These are phyloP conservation scores for Romanomermis culicivorax DNA, from an alignment of 2,888 invertebrate genomes.

Conservation along the genomic window DNA sequence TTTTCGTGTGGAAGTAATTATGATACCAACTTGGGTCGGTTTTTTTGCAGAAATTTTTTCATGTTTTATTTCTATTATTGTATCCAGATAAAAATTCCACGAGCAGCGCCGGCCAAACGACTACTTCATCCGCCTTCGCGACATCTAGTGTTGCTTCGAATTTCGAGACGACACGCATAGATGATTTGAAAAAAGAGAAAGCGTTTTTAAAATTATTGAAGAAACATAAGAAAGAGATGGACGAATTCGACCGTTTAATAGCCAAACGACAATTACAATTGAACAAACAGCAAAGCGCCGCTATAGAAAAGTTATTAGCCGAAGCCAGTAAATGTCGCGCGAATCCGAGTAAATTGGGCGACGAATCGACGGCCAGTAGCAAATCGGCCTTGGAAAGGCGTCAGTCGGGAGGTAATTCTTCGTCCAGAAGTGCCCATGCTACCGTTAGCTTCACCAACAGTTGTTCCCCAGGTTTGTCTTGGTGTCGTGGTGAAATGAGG, in stretches of 20 bases:
- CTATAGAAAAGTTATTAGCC: constrained; percentile 21
- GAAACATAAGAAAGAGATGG: constrained; percentile 86
- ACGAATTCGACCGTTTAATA: constrained; percentile 42
- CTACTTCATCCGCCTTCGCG: too few relatives aligned
- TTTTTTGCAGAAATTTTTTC: too few relatives aligned
- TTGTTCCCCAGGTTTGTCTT: background rate
- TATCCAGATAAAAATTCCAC: too few relatives aligned
- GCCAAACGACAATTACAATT: constrained; percentile 43
- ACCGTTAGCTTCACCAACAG: background rate
- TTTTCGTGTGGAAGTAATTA: too few relatives aligned
- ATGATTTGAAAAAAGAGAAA: constrained; percentile 56
- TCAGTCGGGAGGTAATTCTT: too few relatives aligned
- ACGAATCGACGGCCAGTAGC: background rate
- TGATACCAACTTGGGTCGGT: too few relatives aligned
- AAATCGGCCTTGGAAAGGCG: too few relatives aligned
- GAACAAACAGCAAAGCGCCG: constrained; percentile 42
- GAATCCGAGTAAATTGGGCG: constrained; percentile 6
- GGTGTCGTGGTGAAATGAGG: too few relatives aligned
- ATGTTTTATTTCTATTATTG: too few relatives aligned
- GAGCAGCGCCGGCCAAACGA: too few relatives aligned
- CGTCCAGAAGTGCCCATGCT: background rate
- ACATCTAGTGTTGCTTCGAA: background rate
- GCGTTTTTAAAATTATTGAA: constrained; percentile 71
- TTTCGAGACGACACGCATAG: constrained; percentile 72
- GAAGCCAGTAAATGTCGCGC: constrained; percentile 16